These are phyloP conservation scores for Rhagonycha lutea DNA, from an alignment of 2,888 invertebrate genomes.

Conservation along the genomic window DNA sequence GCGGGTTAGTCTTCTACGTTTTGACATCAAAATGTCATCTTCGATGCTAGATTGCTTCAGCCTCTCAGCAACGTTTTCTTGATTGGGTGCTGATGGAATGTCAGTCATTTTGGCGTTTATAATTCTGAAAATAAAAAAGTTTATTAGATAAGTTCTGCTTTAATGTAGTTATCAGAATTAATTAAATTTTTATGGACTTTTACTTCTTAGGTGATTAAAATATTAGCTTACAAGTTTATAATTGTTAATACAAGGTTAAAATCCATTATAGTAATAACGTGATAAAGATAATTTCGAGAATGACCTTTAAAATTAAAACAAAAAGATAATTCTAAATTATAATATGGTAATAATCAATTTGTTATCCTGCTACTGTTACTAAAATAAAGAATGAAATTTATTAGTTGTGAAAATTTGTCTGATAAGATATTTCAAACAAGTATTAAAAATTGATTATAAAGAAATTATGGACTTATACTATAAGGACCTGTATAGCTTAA, in stretches of 20 bases:
- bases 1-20: constrained; percentile 37
- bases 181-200: neutral
- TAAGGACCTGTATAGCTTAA: too few relatives aligned
- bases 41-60: neutral
- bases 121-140: neutral
- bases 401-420: neutral
- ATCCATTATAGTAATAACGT: neutral
- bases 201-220: neutral
- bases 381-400: neutral
- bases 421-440: neutral
- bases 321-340: neutral
- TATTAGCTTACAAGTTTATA: neutral
- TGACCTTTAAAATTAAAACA: neutral
- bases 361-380: neutral
- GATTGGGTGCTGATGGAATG: neutral
- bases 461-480: too few relatives aligned
- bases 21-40: neutral
- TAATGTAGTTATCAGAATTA: neutral
- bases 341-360: neutral
- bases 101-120: neutral
- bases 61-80: neutral
- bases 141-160: neutral
- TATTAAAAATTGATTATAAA: too few relatives aligned
- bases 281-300: neutral
- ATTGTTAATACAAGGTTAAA: neutral